Conservation (phyloP, 2,797 vertebrate genomes). For the Anguilla obscura region DNA sequence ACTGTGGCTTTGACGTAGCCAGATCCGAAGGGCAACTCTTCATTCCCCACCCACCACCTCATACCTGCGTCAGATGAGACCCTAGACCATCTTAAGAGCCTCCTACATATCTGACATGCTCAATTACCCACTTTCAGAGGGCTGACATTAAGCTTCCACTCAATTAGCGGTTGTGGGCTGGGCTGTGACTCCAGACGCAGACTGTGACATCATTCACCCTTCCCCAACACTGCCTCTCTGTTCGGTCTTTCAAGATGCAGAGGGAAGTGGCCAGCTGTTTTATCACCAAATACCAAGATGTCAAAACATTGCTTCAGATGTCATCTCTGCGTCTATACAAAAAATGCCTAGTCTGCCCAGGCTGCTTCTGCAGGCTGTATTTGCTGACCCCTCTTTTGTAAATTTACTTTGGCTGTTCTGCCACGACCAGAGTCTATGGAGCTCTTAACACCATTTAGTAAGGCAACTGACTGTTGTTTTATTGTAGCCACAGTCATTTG, state of each 20-base stretch:
- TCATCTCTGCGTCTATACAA: neutral
- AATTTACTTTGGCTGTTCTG: neutral
- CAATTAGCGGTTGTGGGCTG: neutral
- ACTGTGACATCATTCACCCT: neutral
- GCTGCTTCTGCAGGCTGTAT: neutral
- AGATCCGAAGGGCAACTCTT: slow-evolving; percentile 12
- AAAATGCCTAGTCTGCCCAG: neutral
- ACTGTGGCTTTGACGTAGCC: slow-evolving; percentile 20
- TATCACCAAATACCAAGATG: neutral
- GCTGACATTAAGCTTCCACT: slow-evolving; percentile 3
- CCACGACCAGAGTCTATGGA: neutral
- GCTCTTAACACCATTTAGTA: neutral
- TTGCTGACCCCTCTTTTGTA: neutral
- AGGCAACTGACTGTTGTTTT: neutral
- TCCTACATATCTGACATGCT: slow-evolving; percentile 11
- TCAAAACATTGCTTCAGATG: neutral
- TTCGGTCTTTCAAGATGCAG: neutral
- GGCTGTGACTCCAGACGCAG: neutral
- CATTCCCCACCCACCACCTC: neutral
- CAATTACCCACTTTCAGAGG: slow-evolving; percentile 3
- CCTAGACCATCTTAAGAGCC: slow-evolving; percentile 26
- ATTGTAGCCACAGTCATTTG: neutral
- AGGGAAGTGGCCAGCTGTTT: neutral
- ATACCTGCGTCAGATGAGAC: slow-evolving; percentile 29
- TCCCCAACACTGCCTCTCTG: neutral